Evolutionary conservation across 2,888 invertebrate species (phyloP).

Genomic region (Drosophila mulleri): DNA sequence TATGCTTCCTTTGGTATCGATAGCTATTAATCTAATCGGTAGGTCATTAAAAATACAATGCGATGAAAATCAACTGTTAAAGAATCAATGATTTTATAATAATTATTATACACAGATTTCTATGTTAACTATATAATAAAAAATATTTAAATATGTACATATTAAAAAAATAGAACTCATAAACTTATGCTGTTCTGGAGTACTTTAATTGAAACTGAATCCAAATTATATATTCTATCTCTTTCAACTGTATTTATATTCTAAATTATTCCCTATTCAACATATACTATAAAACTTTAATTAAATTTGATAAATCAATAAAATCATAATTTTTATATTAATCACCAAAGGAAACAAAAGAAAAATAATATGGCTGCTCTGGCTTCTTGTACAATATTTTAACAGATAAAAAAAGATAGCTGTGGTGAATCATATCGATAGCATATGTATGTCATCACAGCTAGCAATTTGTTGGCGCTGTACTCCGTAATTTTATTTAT

Average conservation of each 20-base stretch:
- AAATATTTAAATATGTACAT: background rate
- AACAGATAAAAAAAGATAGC: too few relatives aligned
- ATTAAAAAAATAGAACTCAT: background rate
- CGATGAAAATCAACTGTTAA: background rate
- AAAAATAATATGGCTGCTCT: background rate
- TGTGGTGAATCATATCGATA: background rate
- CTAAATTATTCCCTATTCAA: too few relatives aligned
- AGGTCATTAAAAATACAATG: background rate
- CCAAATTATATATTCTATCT: background rate
- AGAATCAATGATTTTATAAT: too few relatives aligned
- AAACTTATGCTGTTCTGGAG: background rate
- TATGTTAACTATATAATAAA: background rate
- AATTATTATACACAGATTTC: background rate
- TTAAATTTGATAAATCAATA: background rate
- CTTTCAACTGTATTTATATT: background rate
- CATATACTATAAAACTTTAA: background rate
- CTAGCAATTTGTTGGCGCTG: background rate
- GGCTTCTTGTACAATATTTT: background rate
- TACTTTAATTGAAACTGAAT: background rate
- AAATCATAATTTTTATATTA: background rate
- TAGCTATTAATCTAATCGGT: background rate
- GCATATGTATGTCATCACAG: background rate
- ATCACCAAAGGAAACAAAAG: background rate
- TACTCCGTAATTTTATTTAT: background rate
- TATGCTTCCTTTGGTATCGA: conserved; percentile 17